Evolutionary conservation across 2,797 vertebrate genomes (phyloP), one percentile per base, ranked within the genome.

Genomic region (Eremophila alpestris): DNA sequence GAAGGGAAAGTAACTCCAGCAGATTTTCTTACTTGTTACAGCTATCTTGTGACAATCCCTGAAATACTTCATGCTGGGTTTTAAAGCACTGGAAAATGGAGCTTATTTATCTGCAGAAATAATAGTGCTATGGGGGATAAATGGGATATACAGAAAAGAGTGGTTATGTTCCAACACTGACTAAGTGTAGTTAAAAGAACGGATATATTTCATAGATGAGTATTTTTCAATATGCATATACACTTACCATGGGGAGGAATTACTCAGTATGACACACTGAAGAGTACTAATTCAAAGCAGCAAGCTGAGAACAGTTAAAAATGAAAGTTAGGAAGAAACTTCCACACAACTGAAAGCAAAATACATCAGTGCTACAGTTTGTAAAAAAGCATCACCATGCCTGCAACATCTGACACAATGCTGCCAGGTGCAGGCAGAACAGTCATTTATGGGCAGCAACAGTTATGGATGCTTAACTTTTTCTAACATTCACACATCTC

Each of bases 381-480:
- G 29, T 34, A 59, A 38, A 87, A 82, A 17, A 83, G 32, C 34
- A 75, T 29, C n/a, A 59, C 17, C 9, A 13, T 2, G 29, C 4
- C 69, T 83, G 62, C 60, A 89, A 45, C n/a, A 68, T 10, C 51
- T 30, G 20, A 55, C 30, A 64, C 1, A 3, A 14, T 10, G 22
- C 49, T 45, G 45, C 14, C 46, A 51, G 15, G 48, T 6, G 15
- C 1, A 87, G 49, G 15, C 59, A 79, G 18, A 82, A 67, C 15
- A 75, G 29, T 32, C 18, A 58, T 30, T 60, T 29, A 54, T 2
- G 10, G 49, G 20, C 12, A 73, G 64, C 38, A 92, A 49, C 19
- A 49, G 8, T 32, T 41, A 70, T 1, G 5, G 30, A n/a, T 11
- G 9, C 1, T 2, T 16, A 20, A 3, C 5, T 23, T 40, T 82